Conservation (phyloP, 2,113 vertebrate genomes). For the Phaetusa simplex region DNA sequence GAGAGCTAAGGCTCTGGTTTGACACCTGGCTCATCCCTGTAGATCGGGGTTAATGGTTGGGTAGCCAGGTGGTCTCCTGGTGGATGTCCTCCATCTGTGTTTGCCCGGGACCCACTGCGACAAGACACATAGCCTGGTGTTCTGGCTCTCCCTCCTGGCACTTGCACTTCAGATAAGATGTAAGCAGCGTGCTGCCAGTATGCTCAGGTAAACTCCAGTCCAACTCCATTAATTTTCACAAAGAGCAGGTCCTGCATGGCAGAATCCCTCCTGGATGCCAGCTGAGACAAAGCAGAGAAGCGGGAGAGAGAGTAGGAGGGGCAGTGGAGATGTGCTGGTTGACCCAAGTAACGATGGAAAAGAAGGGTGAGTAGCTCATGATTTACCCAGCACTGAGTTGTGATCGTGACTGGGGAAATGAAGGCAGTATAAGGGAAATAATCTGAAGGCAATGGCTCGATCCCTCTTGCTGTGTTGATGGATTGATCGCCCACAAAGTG, state of each 20-base stretch:
- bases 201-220: not conserved
- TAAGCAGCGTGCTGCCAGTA: fast-evolving
- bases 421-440: not conserved
- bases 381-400: not conserved
- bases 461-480: not conserved
- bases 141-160: not conserved
- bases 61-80: not conserved
- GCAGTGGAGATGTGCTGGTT: not conserved
- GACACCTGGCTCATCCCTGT: not conserved
- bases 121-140: not conserved
- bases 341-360: not conserved
- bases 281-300: not conserved
- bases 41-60: not conserved
- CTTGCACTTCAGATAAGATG: not conserved
- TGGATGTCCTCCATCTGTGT: fast-evolving
- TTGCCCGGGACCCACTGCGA: not conserved
- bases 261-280: not conserved
- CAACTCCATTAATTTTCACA: not conserved
- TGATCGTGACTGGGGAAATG: not conserved
- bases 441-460: not conserved
- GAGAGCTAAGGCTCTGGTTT: not conserved
- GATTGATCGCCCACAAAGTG: not conserved
- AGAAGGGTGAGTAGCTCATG: not conserved
- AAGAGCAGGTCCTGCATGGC: not conserved
- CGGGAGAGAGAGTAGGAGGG: too few species aligned